phyloP scores from a whole-genome alignment of 1,140 invertebrate species.

The Bombus waltoni region DNA sequence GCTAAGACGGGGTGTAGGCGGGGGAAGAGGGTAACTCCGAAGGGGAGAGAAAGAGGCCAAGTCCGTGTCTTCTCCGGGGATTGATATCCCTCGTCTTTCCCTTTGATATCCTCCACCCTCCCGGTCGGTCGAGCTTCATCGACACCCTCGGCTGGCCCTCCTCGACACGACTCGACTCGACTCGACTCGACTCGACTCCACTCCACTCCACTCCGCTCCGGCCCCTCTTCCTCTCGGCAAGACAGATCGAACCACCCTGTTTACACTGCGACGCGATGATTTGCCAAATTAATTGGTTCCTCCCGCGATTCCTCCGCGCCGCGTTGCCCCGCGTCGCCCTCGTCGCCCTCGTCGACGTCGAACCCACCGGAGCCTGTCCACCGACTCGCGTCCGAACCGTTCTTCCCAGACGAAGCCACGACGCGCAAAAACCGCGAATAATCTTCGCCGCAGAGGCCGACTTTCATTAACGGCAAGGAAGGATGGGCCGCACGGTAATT shows the following conservation, averaged over 20 bases:
- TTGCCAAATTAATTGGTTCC: constrained; percentile 74
- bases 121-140: constrained; percentile 14
- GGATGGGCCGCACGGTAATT: constrained; percentile 62
- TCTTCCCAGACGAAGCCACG: constrained; percentile 18
- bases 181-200: not conserved
- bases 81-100: constrained; percentile 80
- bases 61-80: constrained; percentile 68
- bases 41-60: not conserved
- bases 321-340: not conserved
- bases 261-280: constrained; percentile 74
- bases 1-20: not conserved
- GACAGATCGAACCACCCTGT: constrained; percentile 74
- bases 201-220: not conserved
- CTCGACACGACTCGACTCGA: not conserved
- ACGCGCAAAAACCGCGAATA: constrained; percentile 68
- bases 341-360: not conserved
- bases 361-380: not conserved
- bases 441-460: constrained; percentile 58
- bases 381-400: too few relatives aligned
- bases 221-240: constrained; percentile 57
- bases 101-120: constrained; percentile 78
- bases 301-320: not conserved
- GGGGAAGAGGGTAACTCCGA: not conserved
- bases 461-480: constrained; percentile 68
- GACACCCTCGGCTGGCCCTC: constrained; percentile 24